These are phyloP conservation scores for Sorex maritimensis DNA, from an alignment of 2,797 vertebrate genomes.

Conservation along the genomic window DNA sequence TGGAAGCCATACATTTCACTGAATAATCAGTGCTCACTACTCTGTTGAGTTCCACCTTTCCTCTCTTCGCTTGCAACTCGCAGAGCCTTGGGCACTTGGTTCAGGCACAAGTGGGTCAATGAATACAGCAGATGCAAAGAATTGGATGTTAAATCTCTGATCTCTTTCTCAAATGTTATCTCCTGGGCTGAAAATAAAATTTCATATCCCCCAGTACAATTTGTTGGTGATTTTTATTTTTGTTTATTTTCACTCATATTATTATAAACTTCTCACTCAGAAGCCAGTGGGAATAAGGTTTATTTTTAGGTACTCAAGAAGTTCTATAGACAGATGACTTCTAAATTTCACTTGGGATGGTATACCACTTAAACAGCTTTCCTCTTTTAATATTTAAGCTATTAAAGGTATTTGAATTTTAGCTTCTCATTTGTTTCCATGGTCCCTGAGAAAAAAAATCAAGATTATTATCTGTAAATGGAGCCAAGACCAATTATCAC, in stretches of 20 bases:
- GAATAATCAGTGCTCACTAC: neutral
- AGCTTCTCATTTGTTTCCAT: constrained; percentile 19
- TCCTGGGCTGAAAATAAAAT: constrained; percentile 35
- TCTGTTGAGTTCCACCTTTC: neutral
- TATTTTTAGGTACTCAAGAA: constrained; percentile 21
- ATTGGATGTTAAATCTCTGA: neutral
- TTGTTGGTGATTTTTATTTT: neutral
- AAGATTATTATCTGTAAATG: constrained; percentile 44
- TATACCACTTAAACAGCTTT: neutral
- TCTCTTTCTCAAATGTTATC: neutral
- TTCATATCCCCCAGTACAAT: constrained; percentile 19
- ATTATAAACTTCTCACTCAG: constrained; percentile 42
- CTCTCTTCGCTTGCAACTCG: neutral
- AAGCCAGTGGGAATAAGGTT: constrained; percentile 48
- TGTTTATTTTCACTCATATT: constrained; percentile 48
- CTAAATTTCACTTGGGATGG: constrained; percentile 30
- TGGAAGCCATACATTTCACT: neutral
- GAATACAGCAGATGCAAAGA: constrained; percentile 33
- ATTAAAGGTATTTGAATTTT: constrained; percentile 29
- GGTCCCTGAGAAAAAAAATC: constrained; percentile 44
- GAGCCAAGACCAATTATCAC: constrained; percentile 61
- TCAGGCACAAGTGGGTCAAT: constrained; percentile 27
- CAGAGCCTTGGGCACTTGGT: neutral
- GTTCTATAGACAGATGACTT: constrained; percentile 4
- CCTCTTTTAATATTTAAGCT: constrained; percentile 24